Base-by-base conservation (phyloP, 2,797 vertebrate genomes). In the Diceros bicornis region DNA sequence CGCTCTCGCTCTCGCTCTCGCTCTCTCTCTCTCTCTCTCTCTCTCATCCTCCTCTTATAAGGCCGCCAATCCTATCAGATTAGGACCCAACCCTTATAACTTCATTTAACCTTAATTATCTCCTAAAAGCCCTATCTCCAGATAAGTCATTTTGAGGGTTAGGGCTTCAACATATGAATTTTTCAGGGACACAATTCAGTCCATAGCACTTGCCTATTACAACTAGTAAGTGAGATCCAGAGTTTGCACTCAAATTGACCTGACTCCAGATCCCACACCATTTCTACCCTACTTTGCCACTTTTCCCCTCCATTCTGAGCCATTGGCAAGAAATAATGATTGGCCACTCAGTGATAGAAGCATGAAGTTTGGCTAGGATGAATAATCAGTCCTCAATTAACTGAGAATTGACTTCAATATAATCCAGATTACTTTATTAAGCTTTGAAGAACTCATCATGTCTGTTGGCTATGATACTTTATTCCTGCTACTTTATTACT, bases 21-120 rank as follows among this genome's bases (percentile, higher is more conserved):
- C 37, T 96, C 47, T 66, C 32, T 85, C 41, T 17, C 37, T 88
- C 47, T 95, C 55, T 66, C 37, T 85, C 41, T 20, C 37, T 91
- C 61, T 94, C 47, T 96, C 55, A 59, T 50, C 21, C n/a, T 55
- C 64, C 57, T 86, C 69, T 94, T 82, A 72, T n/a, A 72, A 91
- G 29, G 57, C 16, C 44, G 72, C 37, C 21, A 52, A 72, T 18
- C 3, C 50, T 50, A 75, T 41, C 13, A 25, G 59, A 57, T 84
- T 57, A 64, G 29, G 27, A 61, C 32, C 5, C 34, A 3, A 66
- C 2, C 14, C 34, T 66, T 91, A 52, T 8, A 18, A 29, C 16
- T 11, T 75, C 55, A 77, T 29, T 89, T 85, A n/a, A 59, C 55
- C 29, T 81, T 88, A 59, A 88, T 75, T 55, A 66, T 14, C 13